Percentiles rank a stretch among this genome's conserved stretches.
Evolutionary conservation across 1,140 invertebrate genomes (phyloP).

Genomic region (Cydia amplana): DNA sequence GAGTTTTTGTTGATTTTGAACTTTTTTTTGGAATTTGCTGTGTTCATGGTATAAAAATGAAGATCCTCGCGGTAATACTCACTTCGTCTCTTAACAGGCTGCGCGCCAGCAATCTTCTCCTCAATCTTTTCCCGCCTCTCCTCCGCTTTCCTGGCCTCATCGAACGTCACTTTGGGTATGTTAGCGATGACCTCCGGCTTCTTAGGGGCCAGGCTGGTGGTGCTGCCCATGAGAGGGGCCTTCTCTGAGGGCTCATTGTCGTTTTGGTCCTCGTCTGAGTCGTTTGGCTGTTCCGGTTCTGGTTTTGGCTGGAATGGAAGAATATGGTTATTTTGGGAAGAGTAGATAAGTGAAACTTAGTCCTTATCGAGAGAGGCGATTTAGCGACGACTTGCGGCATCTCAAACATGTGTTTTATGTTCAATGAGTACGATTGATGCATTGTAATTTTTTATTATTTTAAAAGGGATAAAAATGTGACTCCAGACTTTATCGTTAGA

Average conservation of each 20-base stretch:
- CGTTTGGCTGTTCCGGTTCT: conserved; percentile 51
- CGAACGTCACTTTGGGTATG: conserved; percentile 57
- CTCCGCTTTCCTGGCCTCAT: conserved; percentile 44
- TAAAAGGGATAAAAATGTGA: no score
- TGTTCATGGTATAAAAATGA: no score
- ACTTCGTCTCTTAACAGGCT: conserved; percentile 71
- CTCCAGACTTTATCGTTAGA: no score
- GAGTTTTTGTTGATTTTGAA: not conserved
- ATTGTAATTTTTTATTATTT: no score
- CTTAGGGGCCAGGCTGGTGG: conserved; percentile 53
- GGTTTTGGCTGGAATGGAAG: conserved; percentile 48
- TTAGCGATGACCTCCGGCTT: conserved; percentile 71
- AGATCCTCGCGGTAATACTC: conserved; percentile 41
- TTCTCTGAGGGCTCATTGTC: conserved; percentile 69
- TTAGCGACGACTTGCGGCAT: no score
- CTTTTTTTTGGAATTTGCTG: not conserved
- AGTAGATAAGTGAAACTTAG: no score
- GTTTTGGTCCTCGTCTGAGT: conserved; percentile 66
- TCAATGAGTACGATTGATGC: no score
- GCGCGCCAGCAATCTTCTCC: conserved; percentile 57
- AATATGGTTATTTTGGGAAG: not conserved
- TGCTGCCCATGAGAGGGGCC: conserved; percentile 74
- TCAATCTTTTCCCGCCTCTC: conserved; percentile 32
- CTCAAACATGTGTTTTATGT: no score
- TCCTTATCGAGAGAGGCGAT: no score